Percentiles rank a stretch among this genome's conserved stretches.
phyloP scores from a whole-genome alignment of 2,888 invertebrate genomes.

The Drosophila dives region DNA sequence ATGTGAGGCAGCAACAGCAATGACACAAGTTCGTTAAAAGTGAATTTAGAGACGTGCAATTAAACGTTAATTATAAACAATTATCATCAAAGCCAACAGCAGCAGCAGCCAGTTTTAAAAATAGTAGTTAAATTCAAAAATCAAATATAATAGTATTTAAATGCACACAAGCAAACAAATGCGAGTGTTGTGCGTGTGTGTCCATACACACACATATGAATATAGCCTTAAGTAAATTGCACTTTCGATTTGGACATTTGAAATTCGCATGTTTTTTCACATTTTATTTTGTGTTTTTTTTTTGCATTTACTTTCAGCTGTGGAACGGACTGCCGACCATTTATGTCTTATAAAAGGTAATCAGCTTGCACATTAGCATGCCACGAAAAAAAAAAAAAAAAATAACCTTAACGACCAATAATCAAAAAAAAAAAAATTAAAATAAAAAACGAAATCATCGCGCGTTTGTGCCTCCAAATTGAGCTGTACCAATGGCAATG shows the following conservation, averaged over 20 bases:
- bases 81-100: slow-evolving; percentile 69
- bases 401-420: slow-evolving; percentile 21
- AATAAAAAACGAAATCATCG: slow-evolving; percentile 13
- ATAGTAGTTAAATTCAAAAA: slow-evolving; percentile 44
- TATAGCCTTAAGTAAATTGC: slow-evolving; percentile 19
- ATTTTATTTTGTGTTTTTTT: slow-evolving; percentile 7
- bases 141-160: slow-evolving; percentile 34
- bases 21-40: slow-evolving; percentile 71
- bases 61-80: slow-evolving; percentile 72
- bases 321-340: slow-evolving; percentile 48
- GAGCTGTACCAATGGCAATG: slow-evolving; percentile 53
- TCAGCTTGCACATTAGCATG: slow-evolving; percentile 59
- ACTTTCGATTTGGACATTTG: slow-evolving; percentile 49
- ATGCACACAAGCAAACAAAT: neutral
- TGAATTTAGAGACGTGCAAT: slow-evolving; percentile 66
- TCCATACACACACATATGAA: neutral
- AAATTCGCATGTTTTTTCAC: slow-evolving; percentile 13
- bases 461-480: slow-evolving; percentile 38
- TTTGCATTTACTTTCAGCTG: slow-evolving; percentile 28
- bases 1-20: slow-evolving; percentile 11
- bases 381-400: slow-evolving; percentile 21
- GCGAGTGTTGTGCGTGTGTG: too few species aligned
- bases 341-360: slow-evolving; percentile 77
- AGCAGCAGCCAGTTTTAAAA: slow-evolving; percentile 7
- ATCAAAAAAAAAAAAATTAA: neutral